A percentile compares a stretch with the other conserved stretches of the same genome.
phyloP scores from a whole-genome alignment of 1,140 invertebrate species.

The Branchinecta lindahli region DNA sequence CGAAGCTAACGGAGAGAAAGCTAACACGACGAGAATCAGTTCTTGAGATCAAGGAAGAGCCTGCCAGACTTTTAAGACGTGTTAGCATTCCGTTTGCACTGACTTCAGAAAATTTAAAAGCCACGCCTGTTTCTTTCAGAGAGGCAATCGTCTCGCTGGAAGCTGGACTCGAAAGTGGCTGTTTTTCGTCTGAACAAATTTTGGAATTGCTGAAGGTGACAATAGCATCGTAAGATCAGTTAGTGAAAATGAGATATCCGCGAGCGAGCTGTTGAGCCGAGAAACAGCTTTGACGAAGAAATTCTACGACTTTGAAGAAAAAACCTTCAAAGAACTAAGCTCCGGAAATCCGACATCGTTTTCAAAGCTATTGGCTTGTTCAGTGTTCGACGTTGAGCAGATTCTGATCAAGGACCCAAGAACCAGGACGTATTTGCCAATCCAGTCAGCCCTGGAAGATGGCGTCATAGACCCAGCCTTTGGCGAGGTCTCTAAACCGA shows the following conservation, averaged over 20 bases:
- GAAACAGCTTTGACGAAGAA: conserved; percentile 11
- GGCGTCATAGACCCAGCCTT: conserved; percentile 55
- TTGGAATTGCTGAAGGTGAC: background rate
- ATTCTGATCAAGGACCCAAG: conserved; percentile 61
- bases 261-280: background rate
- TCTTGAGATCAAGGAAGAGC: conserved; percentile 39
- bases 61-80: conserved; percentile 21
- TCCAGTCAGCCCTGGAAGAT: conserved; percentile 54
- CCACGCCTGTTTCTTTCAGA: background rate
- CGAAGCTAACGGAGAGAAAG: conserved; percentile 37
- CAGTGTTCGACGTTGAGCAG: conserved; percentile 52
- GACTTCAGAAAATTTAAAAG: background rate
- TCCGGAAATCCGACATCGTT: conserved; percentile 56
- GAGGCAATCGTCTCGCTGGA: background rate
- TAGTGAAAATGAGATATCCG: conserved; percentile 1
- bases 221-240: background rate
- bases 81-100: background rate
- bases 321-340: conserved; percentile 59
- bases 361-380: conserved; percentile 53
- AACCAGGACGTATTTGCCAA: conserved; percentile 44
- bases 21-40: conserved; percentile 38
- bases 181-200: background rate
- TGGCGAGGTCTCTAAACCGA: conserved; percentile 65
- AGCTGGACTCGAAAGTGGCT: background rate
- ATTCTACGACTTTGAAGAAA: conserved; percentile 52